Evolutionary conservation across 2,888 invertebrate genomes (phyloP).

Genomic region (Netelia inedita): DNA sequence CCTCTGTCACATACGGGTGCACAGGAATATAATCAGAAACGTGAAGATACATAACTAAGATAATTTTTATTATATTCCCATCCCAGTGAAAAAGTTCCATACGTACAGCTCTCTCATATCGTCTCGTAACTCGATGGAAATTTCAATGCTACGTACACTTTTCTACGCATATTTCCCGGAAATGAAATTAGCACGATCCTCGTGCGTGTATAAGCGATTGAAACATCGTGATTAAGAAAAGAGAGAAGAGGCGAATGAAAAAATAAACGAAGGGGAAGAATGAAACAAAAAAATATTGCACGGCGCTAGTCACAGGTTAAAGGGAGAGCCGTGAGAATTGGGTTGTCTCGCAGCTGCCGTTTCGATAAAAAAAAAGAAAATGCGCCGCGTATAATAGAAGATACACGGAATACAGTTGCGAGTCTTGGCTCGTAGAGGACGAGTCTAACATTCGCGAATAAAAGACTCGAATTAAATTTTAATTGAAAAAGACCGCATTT

Average conservation of each 20-base stretch:
- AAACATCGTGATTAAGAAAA: constrained; percentile 71
- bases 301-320: background rate
- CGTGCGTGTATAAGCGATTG: constrained; percentile 66
- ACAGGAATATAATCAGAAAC: constrained; percentile 22
- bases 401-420: background rate
- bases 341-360: constrained; percentile 74
- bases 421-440: background rate
- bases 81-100: constrained; percentile 10
- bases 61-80: constrained; percentile 3
- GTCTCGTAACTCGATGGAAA: constrained; percentile 3
- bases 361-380: constrained; percentile 48
- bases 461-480: constrained; percentile 73
- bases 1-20: constrained; percentile 35
- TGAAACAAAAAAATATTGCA: constrained; percentile 19
- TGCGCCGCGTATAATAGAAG: constrained; percentile 43
- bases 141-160: background rate
- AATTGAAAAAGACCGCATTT: constrained; percentile 74
- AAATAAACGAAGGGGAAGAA: constrained; percentile 33
- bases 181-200: constrained; percentile 49
- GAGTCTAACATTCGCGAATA: constrained; percentile 53
- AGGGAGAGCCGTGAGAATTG: constrained; percentile 80
- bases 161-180: constrained; percentile 9
- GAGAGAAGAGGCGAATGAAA: constrained; percentile 51
- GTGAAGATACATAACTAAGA: background rate
- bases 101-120: too few species aligned